Conservation (phyloP, 2,113 vertebrate genomes). For the Sakesphorus luctuosus region DNA sequence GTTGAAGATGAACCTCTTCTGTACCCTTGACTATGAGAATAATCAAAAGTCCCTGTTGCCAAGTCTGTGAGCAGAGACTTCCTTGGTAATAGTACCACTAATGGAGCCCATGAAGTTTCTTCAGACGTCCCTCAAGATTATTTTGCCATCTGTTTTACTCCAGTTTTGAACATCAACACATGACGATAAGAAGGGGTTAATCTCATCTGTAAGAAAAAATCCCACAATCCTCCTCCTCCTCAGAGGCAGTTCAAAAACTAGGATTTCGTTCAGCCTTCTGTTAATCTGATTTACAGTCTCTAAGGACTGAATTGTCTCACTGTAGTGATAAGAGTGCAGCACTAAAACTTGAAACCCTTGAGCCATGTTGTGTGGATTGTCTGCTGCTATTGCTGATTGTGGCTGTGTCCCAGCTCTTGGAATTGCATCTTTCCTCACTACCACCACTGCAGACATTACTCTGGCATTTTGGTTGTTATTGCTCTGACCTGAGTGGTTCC, state of each 20-base stretch:
- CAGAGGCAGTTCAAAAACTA: not conserved
- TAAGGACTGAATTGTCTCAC: not conserved
- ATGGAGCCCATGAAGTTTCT: not conserved
- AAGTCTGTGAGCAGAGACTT: not conserved
- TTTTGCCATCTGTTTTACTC: not conserved
- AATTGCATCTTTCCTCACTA: not conserved
- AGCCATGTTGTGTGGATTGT: not conserved
- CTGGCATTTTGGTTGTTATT: not conserved
- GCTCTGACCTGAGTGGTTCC: not conserved
- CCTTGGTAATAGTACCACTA: not conserved
- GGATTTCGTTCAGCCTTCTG: not conserved
- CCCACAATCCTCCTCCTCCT: not conserved
- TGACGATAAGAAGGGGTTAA: not conserved
- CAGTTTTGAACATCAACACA: not conserved
- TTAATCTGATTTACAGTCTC: not conserved
- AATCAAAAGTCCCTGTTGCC: not conserved
- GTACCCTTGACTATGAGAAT: not conserved
- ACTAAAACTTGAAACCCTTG: not conserved
- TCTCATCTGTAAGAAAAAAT: not conserved
- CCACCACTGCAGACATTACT: not conserved
- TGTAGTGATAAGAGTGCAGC: not conserved
- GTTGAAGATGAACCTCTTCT: not conserved
- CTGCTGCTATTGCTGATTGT: not conserved
- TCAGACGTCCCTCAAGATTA: not conserved
- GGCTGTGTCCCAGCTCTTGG: not conserved